Conservation (phyloP, 2,797 vertebrate species). For the Hafferia zeledoni region DNA sequence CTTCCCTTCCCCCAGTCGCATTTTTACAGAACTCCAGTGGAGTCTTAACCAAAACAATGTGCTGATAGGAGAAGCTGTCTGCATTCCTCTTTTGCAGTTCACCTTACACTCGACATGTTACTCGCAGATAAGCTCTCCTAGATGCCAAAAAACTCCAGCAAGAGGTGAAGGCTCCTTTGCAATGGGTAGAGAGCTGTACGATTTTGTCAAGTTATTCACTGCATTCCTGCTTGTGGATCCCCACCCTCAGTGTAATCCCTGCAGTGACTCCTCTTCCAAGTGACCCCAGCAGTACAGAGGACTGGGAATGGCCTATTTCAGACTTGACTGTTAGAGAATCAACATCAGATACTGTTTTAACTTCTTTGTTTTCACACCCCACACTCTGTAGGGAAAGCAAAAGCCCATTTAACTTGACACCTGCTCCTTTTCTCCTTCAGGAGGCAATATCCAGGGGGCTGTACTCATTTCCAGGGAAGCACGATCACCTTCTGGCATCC, state of each 20-base stretch:
- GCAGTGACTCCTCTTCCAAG: neutral
- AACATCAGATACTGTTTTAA: neutral
- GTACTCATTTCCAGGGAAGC: neutral
- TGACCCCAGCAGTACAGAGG: neutral
- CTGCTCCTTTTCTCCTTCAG: neutral
- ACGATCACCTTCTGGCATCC: neutral
- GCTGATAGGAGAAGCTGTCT: conserved; percentile 63
- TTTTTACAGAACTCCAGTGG: conserved; percentile 30
- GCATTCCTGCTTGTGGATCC: conserved; percentile 3
- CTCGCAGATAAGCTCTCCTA: conserved; percentile 50
- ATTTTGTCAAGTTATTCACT: conserved; percentile 9
- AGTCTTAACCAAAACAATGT: conserved; percentile 52
- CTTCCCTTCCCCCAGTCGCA: neutral
- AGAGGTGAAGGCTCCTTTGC: conserved; percentile 65
- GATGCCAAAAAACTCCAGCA: conserved; percentile 50
- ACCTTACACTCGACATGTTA: conserved; percentile 44
- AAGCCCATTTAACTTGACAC: neutral
- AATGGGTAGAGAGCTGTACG: neutral
- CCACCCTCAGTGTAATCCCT: conserved; percentile 14
- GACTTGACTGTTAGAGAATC: neutral
- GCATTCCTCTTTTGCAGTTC: conserved; percentile 64
- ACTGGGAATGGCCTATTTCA: neutral
- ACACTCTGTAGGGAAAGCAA: neutral
- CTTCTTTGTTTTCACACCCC: neutral
- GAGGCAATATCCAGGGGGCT: neutral